phyloP scores from a whole-genome alignment of 2,888 invertebrate species.

The Microctonus hyperodae region DNA sequence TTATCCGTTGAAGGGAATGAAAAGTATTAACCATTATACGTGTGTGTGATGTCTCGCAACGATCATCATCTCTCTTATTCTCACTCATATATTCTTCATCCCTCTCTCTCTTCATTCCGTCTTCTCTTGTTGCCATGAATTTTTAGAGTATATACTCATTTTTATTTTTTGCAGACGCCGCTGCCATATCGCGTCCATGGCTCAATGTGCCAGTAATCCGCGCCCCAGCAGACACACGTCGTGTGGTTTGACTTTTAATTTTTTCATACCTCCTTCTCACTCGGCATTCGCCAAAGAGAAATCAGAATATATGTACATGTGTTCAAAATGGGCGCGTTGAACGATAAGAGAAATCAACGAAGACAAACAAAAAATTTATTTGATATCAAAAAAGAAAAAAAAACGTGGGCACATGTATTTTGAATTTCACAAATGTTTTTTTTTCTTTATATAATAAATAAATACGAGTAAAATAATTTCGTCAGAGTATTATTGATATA shows the following conservation, averaged over 20 bases:
- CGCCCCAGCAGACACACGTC: not conserved
- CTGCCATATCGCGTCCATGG: not conserved
- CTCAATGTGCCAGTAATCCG: not conserved
- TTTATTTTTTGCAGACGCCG: slow-evolving; percentile 16
- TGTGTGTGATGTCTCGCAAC: not conserved
- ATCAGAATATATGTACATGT: not conserved
- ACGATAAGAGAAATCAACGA: not conserved
- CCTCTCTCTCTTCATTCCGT: too few species aligned
- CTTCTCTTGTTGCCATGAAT: not conserved
- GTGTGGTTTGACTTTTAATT: not conserved
- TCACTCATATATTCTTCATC: not conserved
- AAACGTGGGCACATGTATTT: not conserved
- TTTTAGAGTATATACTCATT: slow-evolving; percentile 15
- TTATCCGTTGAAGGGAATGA: slow-evolving; percentile 9
- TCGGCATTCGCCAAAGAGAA: not conserved
- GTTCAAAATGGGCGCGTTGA: not conserved
- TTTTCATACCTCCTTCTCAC: not conserved
- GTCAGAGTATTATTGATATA: not conserved
- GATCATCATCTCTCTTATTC: not conserved
- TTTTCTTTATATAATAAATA: not conserved
- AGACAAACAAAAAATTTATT: not conserved
- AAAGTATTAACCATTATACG: slow-evolving; percentile 10
- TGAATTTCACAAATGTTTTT: not conserved
- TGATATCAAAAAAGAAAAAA: not conserved
- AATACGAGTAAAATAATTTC: not conserved